These are phyloP conservation scores for Nannobrachium achirus DNA, from an alignment of 2,113 vertebrate genomes.

Conservation along the genomic window DNA sequence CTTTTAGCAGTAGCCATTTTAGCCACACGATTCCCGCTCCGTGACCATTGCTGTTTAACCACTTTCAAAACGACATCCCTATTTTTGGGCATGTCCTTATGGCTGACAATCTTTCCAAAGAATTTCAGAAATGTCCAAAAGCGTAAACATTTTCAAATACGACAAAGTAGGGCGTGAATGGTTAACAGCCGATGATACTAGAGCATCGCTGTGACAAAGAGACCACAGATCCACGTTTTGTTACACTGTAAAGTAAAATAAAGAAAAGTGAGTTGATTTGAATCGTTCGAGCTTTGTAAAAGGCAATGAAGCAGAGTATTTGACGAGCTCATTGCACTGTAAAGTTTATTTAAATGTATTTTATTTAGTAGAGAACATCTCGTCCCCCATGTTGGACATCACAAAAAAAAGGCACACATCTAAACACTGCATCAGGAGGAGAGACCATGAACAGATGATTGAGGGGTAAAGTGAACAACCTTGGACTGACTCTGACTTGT, in stretches of 20 bases:
- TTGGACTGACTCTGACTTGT: neutral
- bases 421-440: conserved; percentile 35
- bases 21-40: neutral
- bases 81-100: no score
- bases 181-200: neutral
- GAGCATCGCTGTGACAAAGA: neutral
- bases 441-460: conserved; percentile 11
- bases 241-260: conserved; percentile 10
- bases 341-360: neutral
- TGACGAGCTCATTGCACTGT: conserved; percentile 15
- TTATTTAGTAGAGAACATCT: neutral
- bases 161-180: no score
- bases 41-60: no score
- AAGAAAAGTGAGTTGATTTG: conserved; percentile 15
- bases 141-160: no score
- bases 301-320: conserved; percentile 35
- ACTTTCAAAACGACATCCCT: no score
- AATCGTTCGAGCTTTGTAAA: conserved; percentile 17
- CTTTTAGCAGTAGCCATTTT: neutral
- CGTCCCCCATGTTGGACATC: conserved; percentile 35
- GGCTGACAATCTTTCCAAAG: no score
- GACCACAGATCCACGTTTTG: conserved; percentile 1
- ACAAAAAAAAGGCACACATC: conserved; percentile 66
- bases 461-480: neutral
- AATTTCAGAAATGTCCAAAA: no score